phyloP scores from a whole-genome alignment of 2,113 vertebrate genomes.

The Isurus oxyrinchus region DNA sequence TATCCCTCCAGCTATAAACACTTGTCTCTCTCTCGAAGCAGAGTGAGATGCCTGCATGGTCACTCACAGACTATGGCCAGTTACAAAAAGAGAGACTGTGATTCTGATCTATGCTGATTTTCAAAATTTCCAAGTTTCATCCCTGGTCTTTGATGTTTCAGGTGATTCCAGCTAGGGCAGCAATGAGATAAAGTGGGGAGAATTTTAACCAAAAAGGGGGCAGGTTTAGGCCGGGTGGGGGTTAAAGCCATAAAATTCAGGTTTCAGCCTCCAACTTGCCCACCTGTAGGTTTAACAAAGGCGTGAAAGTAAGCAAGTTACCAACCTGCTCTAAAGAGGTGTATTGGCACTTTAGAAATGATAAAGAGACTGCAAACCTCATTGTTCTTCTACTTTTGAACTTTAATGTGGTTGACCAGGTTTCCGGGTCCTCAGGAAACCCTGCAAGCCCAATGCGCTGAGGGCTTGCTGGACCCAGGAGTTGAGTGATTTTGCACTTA shows the following conservation, averaged over 20 bases:
- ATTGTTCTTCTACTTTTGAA: not conserved
- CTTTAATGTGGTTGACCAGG: not conserved
- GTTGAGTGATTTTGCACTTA: not conserved
- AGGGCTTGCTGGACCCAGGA: not conserved
- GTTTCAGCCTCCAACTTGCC: no score
- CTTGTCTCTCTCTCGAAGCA: no score
- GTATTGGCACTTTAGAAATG: no score
- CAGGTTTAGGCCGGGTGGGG: no score
- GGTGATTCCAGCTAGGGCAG: not conserved
- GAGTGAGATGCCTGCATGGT: no score
- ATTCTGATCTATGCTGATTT: not conserved
- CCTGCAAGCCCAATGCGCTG: not conserved
- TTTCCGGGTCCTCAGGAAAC: not conserved
- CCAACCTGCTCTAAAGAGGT: no score
- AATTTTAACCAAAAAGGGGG: no score
- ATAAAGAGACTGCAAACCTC: no score
- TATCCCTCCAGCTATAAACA: no score
- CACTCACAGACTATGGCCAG: no score
- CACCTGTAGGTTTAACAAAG: not conserved
- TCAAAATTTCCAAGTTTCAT: not conserved
- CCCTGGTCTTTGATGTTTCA: not conserved
- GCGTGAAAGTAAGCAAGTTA: no score
- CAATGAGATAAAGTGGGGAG: not conserved
- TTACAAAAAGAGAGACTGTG: not conserved
- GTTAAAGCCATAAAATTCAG: no score